Evolutionary conservation across 2,113 vertebrate species (phyloP), one percentile per base, ranked within the genome.

Genomic region (Brachionichthys hirsutus): DNA sequence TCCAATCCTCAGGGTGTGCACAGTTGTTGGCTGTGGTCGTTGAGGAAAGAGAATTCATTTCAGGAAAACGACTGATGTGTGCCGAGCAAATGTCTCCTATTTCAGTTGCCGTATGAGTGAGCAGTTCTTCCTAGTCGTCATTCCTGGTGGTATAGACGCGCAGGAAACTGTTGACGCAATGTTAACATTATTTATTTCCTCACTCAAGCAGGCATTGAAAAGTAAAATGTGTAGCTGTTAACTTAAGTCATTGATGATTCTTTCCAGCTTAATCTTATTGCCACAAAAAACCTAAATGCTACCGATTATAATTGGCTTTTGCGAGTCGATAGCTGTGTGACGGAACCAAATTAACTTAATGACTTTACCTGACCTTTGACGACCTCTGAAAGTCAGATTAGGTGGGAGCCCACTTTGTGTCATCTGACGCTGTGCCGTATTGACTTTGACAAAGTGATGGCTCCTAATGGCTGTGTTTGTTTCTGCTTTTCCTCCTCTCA

Each of bases 321-420:
- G 53, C 59, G 15, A 45, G 22, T 44, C 49, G 62, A 46, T 54
- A 45, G 49, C 60, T 62, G 65, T 74, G 62, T 68, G 82, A 55
- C 55, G 54, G 41, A 62, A 70, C 69, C 63, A 51, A 55, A 76
- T 15, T 16, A 57, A 62, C 70, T 24, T 77, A 80, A 87, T 84
- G 79, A 72, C 72, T 85, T 76, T 80, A 57, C 69, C 51, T 88
- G 79, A 84, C 85, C 82, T 53, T 44, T 50, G 35, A 18, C 1
- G 70, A 85, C 75, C 79, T 53, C 48, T 30, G 41, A 47, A 73
- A 74, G 79, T 84, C 62, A 54, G 85, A 67, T 68, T 35, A 44
- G 56, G 55, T 80, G 57, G 63, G 62, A 76, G 67, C 69, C 67
- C 52, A 65, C 64, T 77, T 70, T 71, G 72, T 54, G 46, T 58